These are phyloP conservation scores for Aquatica leii DNA, from an alignment of 2,888 invertebrate genomes.

Conservation along the genomic window DNA sequence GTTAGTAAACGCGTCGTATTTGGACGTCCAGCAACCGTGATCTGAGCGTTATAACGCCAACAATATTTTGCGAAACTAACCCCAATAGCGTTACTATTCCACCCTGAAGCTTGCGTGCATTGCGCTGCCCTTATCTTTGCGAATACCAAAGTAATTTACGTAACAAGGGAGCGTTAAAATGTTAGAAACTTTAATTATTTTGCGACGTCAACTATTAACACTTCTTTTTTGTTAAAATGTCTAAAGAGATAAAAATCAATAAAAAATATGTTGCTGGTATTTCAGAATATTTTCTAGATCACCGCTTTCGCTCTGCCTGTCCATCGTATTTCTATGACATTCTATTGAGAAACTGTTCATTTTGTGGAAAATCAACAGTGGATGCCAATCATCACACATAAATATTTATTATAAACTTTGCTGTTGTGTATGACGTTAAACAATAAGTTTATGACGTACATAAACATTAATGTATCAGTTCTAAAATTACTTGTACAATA, in stretches of 20 bases:
- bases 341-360: too few species aligned
- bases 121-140: conserved; percentile 40
- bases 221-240: conserved; percentile 2
- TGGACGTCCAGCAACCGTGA: conserved; percentile 39
- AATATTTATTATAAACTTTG: background rate
- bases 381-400: too few species aligned
- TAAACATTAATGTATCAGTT: too few species aligned
- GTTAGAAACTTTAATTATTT: conserved; percentile 22
- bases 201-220: conserved; percentile 7
- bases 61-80: conserved; percentile 36
- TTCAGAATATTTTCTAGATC: too few species aligned
- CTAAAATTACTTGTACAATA: too few species aligned
- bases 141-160: conserved; percentile 25
- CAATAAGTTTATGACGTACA: background rate
- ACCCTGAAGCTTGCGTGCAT: conserved; percentile 39
- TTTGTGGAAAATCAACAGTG: too few species aligned
- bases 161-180: conserved; percentile 22
- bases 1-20: conserved; percentile 32
- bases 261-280: too few species aligned
- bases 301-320: too few species aligned
- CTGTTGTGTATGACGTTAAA: background rate
- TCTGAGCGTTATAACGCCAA: conserved; percentile 47
- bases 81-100: conserved; percentile 31
- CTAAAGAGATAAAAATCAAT: too few species aligned
- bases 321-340: too few species aligned